Evolutionary conservation across 2,113 vertebrate genomes (phyloP).

Genomic region (Jacana jacana): DNA sequence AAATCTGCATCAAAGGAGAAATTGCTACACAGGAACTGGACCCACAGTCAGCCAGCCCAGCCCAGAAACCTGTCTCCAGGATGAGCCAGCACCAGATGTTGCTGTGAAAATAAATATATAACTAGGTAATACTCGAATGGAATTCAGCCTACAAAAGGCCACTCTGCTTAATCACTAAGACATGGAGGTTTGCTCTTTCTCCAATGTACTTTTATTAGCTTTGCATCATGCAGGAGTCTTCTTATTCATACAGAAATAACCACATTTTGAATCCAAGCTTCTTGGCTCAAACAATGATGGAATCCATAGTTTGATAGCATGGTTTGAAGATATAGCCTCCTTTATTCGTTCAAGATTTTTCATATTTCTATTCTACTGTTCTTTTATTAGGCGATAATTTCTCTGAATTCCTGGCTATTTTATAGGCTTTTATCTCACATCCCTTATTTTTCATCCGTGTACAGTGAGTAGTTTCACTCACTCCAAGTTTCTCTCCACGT

Average conservation of each 20-base stretch:
- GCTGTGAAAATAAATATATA: background rate
- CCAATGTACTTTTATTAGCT: background rate
- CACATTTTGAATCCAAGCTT: background rate
- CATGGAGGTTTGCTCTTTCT: background rate
- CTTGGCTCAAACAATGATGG: background rate
- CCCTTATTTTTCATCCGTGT: background rate
- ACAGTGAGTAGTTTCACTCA: background rate
- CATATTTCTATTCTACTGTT: background rate
- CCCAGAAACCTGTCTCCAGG: conserved; percentile 3
- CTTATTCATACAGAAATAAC: background rate
- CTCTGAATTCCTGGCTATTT: background rate
- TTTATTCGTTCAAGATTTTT: background rate
- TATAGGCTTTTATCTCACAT: background rate
- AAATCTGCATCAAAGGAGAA: conserved; percentile 32
- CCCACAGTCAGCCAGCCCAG: background rate
- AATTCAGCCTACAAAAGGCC: background rate
- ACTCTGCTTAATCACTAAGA: background rate
- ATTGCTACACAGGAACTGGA: background rate
- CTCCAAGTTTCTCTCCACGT: background rate
- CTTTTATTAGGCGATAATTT: background rate
- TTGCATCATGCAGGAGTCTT: background rate
- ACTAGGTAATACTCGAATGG: background rate
- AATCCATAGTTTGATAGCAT: background rate
- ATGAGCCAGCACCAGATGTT: conserved; percentile 45
- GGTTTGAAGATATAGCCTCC: background rate